Percentiles rank a stretch among this genome's conserved stretches.
These are phyloP conservation scores for Pseudochromis fuscus DNA, from an alignment of 2,797 vertebrate species.

Conservation along the genomic window DNA sequence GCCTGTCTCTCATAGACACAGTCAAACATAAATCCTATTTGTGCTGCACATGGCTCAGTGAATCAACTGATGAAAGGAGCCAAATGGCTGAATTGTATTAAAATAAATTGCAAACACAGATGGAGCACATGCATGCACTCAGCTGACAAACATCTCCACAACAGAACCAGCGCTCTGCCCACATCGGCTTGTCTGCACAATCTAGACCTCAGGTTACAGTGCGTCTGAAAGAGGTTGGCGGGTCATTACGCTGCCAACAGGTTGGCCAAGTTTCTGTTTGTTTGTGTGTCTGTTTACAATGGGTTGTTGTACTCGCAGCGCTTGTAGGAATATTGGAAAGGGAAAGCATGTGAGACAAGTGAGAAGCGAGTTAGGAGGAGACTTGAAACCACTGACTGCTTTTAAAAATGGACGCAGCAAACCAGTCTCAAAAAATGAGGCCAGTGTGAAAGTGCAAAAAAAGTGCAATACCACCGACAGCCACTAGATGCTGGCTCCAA, in stretches of 20 bases:
- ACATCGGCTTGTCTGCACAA: slow-evolving; percentile 14
- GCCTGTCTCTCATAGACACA: slow-evolving; percentile 25
- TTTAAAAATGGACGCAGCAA: too few relatives aligned
- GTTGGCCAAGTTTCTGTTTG: slow-evolving; percentile 18
- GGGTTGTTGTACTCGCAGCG: background rate
- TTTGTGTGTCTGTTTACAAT: background rate
- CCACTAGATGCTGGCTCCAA: too few relatives aligned
- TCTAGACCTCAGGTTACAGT: slow-evolving; percentile 31
- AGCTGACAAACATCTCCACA: slow-evolving; percentile 53
- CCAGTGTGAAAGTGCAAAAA: too few relatives aligned
- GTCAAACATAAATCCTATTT: slow-evolving; percentile 38
- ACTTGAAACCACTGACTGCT: too few relatives aligned
- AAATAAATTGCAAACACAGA: slow-evolving; percentile 67
- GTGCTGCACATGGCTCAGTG: slow-evolving; percentile 33
- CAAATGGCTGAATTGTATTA: slow-evolving; percentile 52
- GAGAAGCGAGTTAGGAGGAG: slow-evolving; percentile 20
- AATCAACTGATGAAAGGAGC: slow-evolving; percentile 53
- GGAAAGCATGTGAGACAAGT: too few relatives aligned
- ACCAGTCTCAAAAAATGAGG: too few relatives aligned
- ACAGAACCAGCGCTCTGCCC: slow-evolving; percentile 12
- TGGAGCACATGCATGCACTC: slow-evolving; percentile 25
- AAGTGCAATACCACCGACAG: too few relatives aligned
- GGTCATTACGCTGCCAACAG: background rate
- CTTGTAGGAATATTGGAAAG: slow-evolving; percentile 14
- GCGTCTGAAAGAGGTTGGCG: slow-evolving; percentile 20